Base-by-base conservation (phyloP, 2,113 vertebrate species). In the Scomber colias region DNA sequence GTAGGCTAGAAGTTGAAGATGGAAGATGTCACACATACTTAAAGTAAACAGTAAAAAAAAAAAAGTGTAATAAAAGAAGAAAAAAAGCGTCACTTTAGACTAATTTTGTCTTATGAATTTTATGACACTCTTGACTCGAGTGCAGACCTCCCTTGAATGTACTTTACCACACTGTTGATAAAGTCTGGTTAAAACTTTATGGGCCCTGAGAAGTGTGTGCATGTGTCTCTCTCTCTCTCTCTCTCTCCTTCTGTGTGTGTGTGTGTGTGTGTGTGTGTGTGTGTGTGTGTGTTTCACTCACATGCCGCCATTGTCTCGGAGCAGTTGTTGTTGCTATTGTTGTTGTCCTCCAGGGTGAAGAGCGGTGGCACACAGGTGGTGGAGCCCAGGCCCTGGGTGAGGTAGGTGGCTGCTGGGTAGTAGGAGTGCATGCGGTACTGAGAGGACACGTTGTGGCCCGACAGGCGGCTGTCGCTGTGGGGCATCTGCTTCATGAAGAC, bases 371-470 rank as follows among this genome's bases (percentile, higher is more conserved):
- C 84, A 51, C 94, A 95, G 3, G 93, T 40, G 48, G 94, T 31
- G 40, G 92, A 61, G 0, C 94, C 90, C 71, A 96, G 79, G 2
- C 96, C 96, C 90, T 97, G 98, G 64, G 96, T 95, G 91, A 97
- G 88, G 92, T 97, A 98, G 46, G 96, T 93, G 27, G 96, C 79
- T 1, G 95, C 91, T 0, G 97, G 94, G 77, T 99, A 98, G 88
- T 97, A 99, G 27, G 97, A 96, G 63, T 97, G 97, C 97, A 99
- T 96, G 82, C 90, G 93, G 92, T 98, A 99, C 94, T 97, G 97
- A 15, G 97, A 95, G 56, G 95, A 87, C 92, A 97, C 2, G 0
- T 93, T 56, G 3, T 97, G 97, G 80, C 93, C 75, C 1, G 94
- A 71, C 81, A 96, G 78, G 11, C 92, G 93, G 62, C 94, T 93